A percentile compares a stretch with the other conserved stretches of the same genome.
phyloP scores from a whole-genome alignment of 2,113 vertebrate species.

The Bambusicola thoracicus region DNA sequence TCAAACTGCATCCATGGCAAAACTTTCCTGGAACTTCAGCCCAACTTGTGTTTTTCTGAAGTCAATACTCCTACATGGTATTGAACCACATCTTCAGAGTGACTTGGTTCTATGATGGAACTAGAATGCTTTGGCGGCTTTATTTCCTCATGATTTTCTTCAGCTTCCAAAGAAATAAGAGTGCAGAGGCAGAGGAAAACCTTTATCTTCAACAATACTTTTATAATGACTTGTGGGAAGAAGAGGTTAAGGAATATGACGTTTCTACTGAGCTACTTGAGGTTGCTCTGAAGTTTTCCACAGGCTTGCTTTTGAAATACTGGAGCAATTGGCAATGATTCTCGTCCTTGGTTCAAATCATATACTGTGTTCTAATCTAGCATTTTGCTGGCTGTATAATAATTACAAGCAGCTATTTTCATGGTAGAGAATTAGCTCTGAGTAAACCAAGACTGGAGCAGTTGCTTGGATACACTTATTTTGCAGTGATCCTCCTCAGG shows the following conservation, averaged over 20 bases:
- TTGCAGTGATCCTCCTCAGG: background rate
- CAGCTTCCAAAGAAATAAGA: background rate
- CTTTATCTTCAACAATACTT: background rate
- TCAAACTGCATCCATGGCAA: background rate
- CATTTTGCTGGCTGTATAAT: background rate
- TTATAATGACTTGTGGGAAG: background rate
- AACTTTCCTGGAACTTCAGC: background rate
- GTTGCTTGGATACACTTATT: background rate
- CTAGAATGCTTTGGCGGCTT: background rate
- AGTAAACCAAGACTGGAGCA: slow-evolving; percentile 8
- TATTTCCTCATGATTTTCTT: background rate
- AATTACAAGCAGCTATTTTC: background rate
- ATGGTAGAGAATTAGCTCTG: background rate
- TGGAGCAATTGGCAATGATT: background rate
- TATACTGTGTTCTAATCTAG: background rate
- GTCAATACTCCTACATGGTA: accelerated
- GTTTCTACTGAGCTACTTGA: background rate
- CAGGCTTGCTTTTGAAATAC: background rate
- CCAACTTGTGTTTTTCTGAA: background rate
- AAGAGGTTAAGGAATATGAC: background rate
- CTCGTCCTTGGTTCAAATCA: background rate
- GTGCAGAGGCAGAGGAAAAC: background rate
- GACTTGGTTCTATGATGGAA: background rate
- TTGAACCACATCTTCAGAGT: background rate
- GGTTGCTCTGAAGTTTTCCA: background rate